A percentile compares a stretch with the other conserved stretches of the same genome.
phyloP scores from a whole-genome alignment of 1,140 invertebrate species.

The Drosophila virilis region DNA sequence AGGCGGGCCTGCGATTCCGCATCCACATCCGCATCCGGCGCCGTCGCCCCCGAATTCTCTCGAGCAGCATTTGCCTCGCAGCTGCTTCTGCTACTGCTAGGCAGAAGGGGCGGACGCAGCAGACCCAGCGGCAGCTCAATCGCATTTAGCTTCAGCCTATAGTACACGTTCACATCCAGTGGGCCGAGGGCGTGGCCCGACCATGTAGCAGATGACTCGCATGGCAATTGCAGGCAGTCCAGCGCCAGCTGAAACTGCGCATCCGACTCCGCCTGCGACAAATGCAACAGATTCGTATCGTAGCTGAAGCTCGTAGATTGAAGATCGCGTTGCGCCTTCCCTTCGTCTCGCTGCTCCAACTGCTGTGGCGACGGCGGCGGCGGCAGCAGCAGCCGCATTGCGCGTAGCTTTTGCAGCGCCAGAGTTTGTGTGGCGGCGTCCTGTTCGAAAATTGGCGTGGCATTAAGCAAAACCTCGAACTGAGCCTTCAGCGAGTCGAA shows the following conservation, averaged over 20 bases:
- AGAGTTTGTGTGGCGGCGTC: constrained; percentile 36
- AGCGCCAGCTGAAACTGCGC: constrained; percentile 47
- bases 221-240: constrained; percentile 31
- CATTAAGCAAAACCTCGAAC: constrained; percentile 61
- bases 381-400: constrained; percentile 63
- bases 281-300: constrained; percentile 60
- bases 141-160: constrained; percentile 68
- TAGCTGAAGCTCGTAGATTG: constrained; percentile 28
- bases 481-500: constrained; percentile 59
- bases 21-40: no score
- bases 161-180: constrained; percentile 74
- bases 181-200: constrained; percentile 37
- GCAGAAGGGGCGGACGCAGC: constrained; percentile 44
- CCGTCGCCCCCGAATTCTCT: no score
- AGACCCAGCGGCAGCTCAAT: constrained; percentile 73
- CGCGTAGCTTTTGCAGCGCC: constrained; percentile 61
- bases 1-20: constrained; percentile 21
- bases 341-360: background rate
- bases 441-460: constrained; percentile 60
- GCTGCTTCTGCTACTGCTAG: background rate
- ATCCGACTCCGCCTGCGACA: constrained; percentile 42
- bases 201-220: background rate
- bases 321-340: background rate
- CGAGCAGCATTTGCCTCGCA: background rate
- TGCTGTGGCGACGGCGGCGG: background rate